Base-by-base conservation (phyloP, 2,797 vertebrate genomes). In the Neosalanx taihuensis region DNA sequence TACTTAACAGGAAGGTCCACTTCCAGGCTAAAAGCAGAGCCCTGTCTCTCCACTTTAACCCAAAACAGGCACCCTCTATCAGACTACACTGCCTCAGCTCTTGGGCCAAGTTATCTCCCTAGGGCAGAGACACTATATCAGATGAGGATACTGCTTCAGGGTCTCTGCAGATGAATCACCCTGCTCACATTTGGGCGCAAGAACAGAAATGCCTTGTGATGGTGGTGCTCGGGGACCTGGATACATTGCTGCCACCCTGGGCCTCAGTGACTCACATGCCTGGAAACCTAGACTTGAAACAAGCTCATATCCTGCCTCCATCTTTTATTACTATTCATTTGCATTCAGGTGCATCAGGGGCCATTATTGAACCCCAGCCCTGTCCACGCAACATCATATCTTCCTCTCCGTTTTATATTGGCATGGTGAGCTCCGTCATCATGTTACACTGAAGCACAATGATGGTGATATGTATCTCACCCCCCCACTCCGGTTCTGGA, bases 361-460 rank as follows among this genome's bases (percentile, higher is more conserved):
- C 51, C 29, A 71, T 71, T 76, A 79, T 77, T 76, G 67, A 74
- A 69, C 64, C 74, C 53, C 56, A 71, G 20, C 64, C 26, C n/a
- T 23, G 65, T 76, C 64, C 68, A 74, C 81, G 80, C 72, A 72
- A 41, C 64, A 60, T 72, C 61, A 65, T 35, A 31, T 66, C 10
- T 33, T 56, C 41, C 15, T 37, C 31, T 3, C 17, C 31, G 13
- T 68, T 58, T 46, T 60, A 60, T 20, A 23, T 20, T 46, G 41
- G 64, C 10, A 29, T 76, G 72, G 20, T 63, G 20, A 73, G 66
- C 78, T 4, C 20, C 61, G 69, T 78, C 72, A 85, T 89, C 67
- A 0, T 4, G 31, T 86, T 84, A 78, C 82, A 79, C 71, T 58
- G 76, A 83, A 76, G 70, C 69, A 74, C 70, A 76, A 57, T 62